phyloP scores from a whole-genome alignment of 1,140 invertebrate genomes.

The Scaptomyza montana region DNA sequence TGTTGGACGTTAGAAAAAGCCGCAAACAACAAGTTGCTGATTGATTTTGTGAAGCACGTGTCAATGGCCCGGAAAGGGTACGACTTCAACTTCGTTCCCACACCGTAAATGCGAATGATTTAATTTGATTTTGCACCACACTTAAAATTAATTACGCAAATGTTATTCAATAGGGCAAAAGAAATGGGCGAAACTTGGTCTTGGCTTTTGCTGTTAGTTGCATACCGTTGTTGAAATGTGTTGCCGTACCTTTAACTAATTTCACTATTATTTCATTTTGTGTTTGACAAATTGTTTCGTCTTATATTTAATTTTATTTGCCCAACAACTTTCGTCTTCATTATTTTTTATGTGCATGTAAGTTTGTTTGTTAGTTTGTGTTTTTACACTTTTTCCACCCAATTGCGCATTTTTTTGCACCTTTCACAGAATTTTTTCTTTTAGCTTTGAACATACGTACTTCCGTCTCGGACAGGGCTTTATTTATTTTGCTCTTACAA shows the following conservation, averaged over 20 bases:
- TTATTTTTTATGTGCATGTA: constrained; percentile 31
- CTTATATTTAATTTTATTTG: constrained; percentile 71
- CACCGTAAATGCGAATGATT: constrained; percentile 51
- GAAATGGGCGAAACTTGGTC: constrained; percentile 54
- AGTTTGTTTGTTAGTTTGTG: constrained; percentile 25
- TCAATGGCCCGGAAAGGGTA: constrained; percentile 63
- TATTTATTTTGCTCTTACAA: constrained; percentile 33
- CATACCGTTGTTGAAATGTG: not conserved
- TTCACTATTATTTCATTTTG: constrained; percentile 78
- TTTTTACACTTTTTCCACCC: constrained; percentile 42
- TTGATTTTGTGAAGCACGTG: constrained; percentile 68
- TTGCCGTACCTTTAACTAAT: constrained; percentile 55
- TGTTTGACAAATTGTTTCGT: constrained; percentile 49
- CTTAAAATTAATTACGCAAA: constrained; percentile 74
- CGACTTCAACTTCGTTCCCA: not conserved
- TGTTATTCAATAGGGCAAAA: constrained; percentile 69
- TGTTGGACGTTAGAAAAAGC: constrained; percentile 47
- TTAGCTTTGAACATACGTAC: constrained; percentile 16
- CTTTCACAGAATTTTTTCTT: constrained; percentile 71
- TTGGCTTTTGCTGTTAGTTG: constrained; percentile 24
- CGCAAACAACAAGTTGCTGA: constrained; percentile 57
- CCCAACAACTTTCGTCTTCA: constrained; percentile 81
- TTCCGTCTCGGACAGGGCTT: constrained; percentile 53
- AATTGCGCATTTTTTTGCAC: constrained; percentile 61
- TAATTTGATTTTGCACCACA: constrained; percentile 62